Base-by-base conservation (phyloP, 1,140 invertebrate species). In the Steinernema feltiae region DNA sequence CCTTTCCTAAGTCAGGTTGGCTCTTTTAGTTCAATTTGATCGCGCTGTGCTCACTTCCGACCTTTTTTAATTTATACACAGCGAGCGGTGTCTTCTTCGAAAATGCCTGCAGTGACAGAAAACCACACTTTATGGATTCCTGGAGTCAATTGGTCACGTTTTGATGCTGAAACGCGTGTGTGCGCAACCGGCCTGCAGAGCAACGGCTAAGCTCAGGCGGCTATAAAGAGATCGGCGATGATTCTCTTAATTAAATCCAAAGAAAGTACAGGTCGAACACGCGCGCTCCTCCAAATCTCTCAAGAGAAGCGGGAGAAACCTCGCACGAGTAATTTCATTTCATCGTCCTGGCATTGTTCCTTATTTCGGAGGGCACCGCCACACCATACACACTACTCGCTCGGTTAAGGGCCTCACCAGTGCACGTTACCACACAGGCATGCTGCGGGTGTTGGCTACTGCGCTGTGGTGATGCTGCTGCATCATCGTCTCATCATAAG, bases 271-370 rank as follows among this genome's bases (percentile, higher is more conserved):
- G 53, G 53, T 63, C 53, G 24, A 3, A 12, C 12, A 3, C 53
- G 7, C 18, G 35, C 53, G 53, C 7, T 21, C 24, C 53, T 27
- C 24, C 53, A 7, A 63, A 63, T 63, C 53, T 63, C 53, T 63
- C 53, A 63, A 63, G 53, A 63, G 3, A 27, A 63, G 53, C n/a
- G n/a, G n/a, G 24, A 63, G 53, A 12, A 63, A n/a, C 53, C 53
- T 63, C 53, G 53, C 24, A 3, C 53, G 53, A 21, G 53, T 63
- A 63, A 63, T 63, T 63, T 63, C 53, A 63, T 63, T 63, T 63
- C 53, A 63, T 21, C 53, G 24, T 7, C 7, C n/a, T 7, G 24
- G 53, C 53, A 63, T 63, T 63, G 53, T 63, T 63, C 53, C 53
- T 63, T 63, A 63, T 63, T 63, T 63, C 53, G 53, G 15, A 63